Base-by-base conservation (phyloP, 2,113 vertebrate genomes). In the Ellobius talpinus region DNA sequence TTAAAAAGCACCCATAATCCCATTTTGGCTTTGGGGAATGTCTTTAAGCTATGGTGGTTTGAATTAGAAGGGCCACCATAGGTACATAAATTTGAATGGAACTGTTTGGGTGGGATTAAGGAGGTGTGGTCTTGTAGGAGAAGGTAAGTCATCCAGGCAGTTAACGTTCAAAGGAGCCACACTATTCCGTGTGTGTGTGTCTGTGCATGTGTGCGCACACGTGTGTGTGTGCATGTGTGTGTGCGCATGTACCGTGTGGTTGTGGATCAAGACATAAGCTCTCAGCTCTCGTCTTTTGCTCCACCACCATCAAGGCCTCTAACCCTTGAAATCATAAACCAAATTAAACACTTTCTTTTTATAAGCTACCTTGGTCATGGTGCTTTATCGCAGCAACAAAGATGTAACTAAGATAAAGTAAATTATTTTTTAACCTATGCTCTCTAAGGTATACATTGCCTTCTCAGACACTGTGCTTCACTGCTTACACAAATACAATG, bases 341-440 rank as follows among this genome's bases (percentile, higher is more conserved):
- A 39, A 61, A 82, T 39, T 39, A 61, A 81, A 61, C 7, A 39
- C 23, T 82, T 26, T 39, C 36, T 29, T 82, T 61, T 82, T 42
- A 39, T 39, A 61, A 42, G 23, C 26, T 82, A 23, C 23, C 55
- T 82, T 82, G 36, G 12, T 39, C 23, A 8, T 82, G 52, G 12
- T 82, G 12, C 61, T 82, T 82, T 61, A 24, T 39, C 55, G 17
- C 13, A 39, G 79, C 50, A 79, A 42, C 7, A 42, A 9, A 61
- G 52, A 61, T 9, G 55, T 61, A 26, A 39, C 23, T 61, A 61
- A 82, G 33, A 55, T 78, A 96, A 93, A 91, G 13, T 81, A 96
- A 93, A 88, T 58, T 84, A 78, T 84, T 82, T 96, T 96, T 70
- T 79, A 82, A 86, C 8, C 50, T 97, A 7, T 21, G 16, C 52